A percentile compares a stretch with the other conserved stretches of the same genome.
phyloP scores from a whole-genome alignment of 2,888 invertebrate genomes.

The Thelaira solivaga region DNA sequence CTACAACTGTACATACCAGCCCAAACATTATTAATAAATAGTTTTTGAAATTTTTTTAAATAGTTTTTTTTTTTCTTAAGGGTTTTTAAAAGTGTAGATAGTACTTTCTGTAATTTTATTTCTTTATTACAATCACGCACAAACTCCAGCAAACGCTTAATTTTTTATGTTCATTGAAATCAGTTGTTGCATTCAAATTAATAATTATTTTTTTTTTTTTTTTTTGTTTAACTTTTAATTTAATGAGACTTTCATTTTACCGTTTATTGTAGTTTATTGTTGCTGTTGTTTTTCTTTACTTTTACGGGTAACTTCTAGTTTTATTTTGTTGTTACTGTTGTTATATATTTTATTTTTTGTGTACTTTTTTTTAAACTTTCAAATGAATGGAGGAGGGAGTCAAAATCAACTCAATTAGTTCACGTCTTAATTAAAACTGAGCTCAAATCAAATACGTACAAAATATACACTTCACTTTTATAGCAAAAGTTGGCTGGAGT shows the following conservation, averaged over 20 bases:
- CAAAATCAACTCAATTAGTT: constrained; percentile 69
- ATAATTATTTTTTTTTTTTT: not conserved
- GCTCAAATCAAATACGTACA: constrained; percentile 72
- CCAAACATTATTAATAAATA: too few relatives aligned
- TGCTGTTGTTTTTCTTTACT: not conserved
- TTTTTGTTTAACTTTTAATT: not conserved
- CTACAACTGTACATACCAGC: too few relatives aligned
- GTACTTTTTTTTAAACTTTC: constrained; percentile 13
- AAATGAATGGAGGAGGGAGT: constrained; percentile 33
- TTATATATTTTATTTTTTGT: not conserved
- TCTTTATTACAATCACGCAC: too few relatives aligned
- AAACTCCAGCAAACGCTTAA: too few relatives aligned
- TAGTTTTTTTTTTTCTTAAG: too few relatives aligned
- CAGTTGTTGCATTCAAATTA: not conserved
- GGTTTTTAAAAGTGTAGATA: too few relatives aligned
- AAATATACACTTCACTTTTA: constrained; percentile 74
- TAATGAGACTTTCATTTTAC: constrained; percentile 28
- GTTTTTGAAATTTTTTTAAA: too few relatives aligned
- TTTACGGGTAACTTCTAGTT: not conserved
- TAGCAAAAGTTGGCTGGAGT: constrained; percentile 65
- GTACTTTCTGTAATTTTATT: too few relatives aligned
- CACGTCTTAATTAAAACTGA: constrained; percentile 74
- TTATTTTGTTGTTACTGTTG: constrained; percentile 17
- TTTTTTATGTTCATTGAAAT: not conserved
- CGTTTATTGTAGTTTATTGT: constrained; percentile 23